Evolutionary conservation across 2,113 vertebrate species (phyloP).

Genomic region (Phasianus colchicus): DNA sequence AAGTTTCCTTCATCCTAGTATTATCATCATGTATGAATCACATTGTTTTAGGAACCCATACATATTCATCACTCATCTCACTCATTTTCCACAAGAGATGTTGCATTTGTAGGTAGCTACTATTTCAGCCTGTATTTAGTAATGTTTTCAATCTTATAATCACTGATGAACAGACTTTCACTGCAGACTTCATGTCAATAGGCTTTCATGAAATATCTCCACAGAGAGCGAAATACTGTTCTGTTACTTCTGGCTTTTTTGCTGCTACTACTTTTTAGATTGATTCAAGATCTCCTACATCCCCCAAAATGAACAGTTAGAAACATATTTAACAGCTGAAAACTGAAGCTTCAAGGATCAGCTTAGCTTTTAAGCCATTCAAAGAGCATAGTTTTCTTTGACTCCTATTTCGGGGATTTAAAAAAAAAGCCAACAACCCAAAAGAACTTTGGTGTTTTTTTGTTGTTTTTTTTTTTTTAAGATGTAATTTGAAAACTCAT

Average conservation of each 20-base stretch:
- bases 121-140: not conserved
- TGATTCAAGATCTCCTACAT: not conserved
- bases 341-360: not conserved
- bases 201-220: not conserved
- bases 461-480: not conserved
- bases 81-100: not conserved
- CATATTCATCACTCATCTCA: not conserved
- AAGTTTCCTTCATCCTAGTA: not conserved
- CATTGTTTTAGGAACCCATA: not conserved
- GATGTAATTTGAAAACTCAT: not conserved
- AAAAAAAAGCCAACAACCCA: not conserved
- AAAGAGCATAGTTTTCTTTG: not conserved
- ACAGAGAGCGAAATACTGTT: not conserved
- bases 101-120: not conserved
- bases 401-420: not conserved
- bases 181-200: not conserved
- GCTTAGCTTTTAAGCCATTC: not conserved
- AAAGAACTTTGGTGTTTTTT: no score
- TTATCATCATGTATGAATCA: not conserved
- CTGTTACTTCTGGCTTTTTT: not conserved
- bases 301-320: not conserved
- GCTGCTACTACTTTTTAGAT: not conserved
- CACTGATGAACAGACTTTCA: not conserved
- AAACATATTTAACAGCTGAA: not conserved
- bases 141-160: not conserved